Evolutionary conservation across 1,140 invertebrate species (phyloP).

Genomic region (Prorops nasuta): DNA sequence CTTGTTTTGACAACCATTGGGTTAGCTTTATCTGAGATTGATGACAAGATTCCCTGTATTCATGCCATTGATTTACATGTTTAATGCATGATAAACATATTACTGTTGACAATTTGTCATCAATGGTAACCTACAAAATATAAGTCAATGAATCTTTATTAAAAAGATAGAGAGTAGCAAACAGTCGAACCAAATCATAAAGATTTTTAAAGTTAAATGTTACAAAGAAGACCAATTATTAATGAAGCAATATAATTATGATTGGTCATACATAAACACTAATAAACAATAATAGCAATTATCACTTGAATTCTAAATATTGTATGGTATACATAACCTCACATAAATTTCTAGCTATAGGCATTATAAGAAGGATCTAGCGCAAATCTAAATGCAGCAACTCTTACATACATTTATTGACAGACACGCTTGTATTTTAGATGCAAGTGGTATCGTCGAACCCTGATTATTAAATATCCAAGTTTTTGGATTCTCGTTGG

Average conservation of each 20-base stretch:
- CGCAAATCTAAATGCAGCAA: background rate
- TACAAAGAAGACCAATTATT: conserved; percentile 8
- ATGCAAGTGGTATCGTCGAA: conserved; percentile 54
- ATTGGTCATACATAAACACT: background rate
- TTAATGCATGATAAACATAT: conserved; percentile 48
- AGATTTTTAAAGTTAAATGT: background rate
- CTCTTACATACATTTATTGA: conserved; percentile 61
- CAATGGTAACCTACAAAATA: conserved; percentile 39
- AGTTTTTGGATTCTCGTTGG: conserved; percentile 55
- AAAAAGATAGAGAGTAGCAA: too few species aligned
- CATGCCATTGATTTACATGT: conserved; percentile 52
- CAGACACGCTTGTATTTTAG: conserved; percentile 63
- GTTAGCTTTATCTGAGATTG: conserved; percentile 50
- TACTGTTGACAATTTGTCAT: conserved; percentile 47
- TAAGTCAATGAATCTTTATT: too few species aligned
- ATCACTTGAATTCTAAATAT: background rate
- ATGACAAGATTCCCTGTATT: conserved; percentile 49
- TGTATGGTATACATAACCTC: too few species aligned
- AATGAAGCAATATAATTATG: background rate
- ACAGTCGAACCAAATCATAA: background rate
- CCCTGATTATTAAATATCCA: conserved; percentile 49
- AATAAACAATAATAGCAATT: background rate
- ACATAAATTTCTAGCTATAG: too few species aligned
- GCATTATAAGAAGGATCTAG: too few species aligned
- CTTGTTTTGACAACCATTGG: conserved; percentile 39